A percentile compares a stretch with the other conserved stretches of the same genome.
Evolutionary conservation across 2,888 invertebrate genomes (phyloP).

Genomic region (Amorpha juglandis): DNA sequence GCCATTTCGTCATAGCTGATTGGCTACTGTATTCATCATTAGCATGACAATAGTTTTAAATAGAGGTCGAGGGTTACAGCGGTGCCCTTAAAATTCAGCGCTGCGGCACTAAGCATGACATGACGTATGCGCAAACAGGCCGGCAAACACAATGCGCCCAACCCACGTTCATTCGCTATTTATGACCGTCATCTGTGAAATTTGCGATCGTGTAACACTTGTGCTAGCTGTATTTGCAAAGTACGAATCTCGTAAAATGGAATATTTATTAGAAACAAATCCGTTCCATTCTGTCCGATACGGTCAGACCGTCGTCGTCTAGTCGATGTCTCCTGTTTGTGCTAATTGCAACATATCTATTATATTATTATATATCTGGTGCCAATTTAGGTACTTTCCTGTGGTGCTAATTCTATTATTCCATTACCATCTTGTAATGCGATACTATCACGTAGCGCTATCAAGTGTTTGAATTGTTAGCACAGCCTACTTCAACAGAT

Average conservation of each 20-base stretch:
- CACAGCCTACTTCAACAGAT: slow-evolving; percentile 50
- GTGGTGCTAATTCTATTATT: slow-evolving; percentile 12
- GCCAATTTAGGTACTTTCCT: background rate
- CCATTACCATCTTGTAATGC: slow-evolving; percentile 2
- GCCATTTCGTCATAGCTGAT: slow-evolving; percentile 56
- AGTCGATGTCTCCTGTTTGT: slow-evolving; percentile 60
- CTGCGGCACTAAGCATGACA: slow-evolving; percentile 51
- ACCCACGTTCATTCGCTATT: slow-evolving; percentile 70
- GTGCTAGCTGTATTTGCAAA: slow-evolving; percentile 49
- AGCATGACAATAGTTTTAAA: slow-evolving; percentile 71
- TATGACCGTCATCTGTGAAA: slow-evolving; percentile 59
- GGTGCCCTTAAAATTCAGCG: slow-evolving; percentile 68
- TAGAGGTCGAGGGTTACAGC: slow-evolving; percentile 71
- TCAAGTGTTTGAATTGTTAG: slow-evolving; percentile 45
- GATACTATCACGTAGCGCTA: slow-evolving; percentile 34
- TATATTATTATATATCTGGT: background rate
- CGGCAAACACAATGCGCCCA: slow-evolving; percentile 72
- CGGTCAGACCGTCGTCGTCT: slow-evolving; percentile 34
- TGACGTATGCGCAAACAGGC: slow-evolving; percentile 53
- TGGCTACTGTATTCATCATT: slow-evolving; percentile 58
- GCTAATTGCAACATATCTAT: slow-evolving; percentile 43
- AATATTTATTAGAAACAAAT: slow-evolving; percentile 46
- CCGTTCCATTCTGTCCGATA: slow-evolving; percentile 59
- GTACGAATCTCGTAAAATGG: slow-evolving; percentile 42
- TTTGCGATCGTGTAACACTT: slow-evolving; percentile 57